phyloP scores from a whole-genome alignment of 2,888 invertebrate species.

The Nebria brevicollis region DNA sequence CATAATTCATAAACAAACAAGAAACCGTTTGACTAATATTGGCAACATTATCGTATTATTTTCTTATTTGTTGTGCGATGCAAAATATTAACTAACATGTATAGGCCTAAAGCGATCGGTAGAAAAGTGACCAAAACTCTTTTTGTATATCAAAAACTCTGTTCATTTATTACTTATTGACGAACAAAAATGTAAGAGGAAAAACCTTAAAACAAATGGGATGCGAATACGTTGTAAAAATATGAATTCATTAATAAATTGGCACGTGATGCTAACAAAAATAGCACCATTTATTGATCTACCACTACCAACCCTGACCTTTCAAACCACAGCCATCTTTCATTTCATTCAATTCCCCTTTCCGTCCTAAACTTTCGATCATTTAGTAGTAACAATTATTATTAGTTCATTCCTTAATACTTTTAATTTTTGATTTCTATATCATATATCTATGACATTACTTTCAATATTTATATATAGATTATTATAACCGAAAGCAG shows the following conservation, averaged over 20 bases:
- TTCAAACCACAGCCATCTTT: not conserved
- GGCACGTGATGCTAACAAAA: slow-evolving; percentile 40
- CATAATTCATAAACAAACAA: slow-evolving; percentile 11
- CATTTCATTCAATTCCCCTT: not conserved
- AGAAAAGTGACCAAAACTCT: slow-evolving; percentile 45
- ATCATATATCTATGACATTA: too few species aligned
- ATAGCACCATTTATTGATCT: not conserved
- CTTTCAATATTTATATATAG: too few species aligned
- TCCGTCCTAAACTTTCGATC: not conserved
- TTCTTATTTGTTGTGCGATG: slow-evolving; percentile 32
- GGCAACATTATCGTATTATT: slow-evolving; percentile 41
- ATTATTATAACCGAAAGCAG: too few species aligned
- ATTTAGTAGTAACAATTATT: not conserved
- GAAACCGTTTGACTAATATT: slow-evolving; percentile 21
- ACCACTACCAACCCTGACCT: not conserved
- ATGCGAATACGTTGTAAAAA: slow-evolving; percentile 47
- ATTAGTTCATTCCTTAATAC: not conserved
- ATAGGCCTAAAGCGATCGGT: slow-evolving; percentile 45
- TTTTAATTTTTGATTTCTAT: too few species aligned
- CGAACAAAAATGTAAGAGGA: slow-evolving; percentile 20
- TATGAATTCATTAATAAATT: slow-evolving; percentile 45
- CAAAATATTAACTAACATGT: slow-evolving; percentile 30
- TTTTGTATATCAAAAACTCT: slow-evolving; percentile 38
- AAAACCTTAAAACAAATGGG: slow-evolving; percentile 42
- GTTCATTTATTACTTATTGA: slow-evolving; percentile 1